Base-by-base conservation (phyloP, 2,113 vertebrate species). In the Elephas maximus region DNA sequence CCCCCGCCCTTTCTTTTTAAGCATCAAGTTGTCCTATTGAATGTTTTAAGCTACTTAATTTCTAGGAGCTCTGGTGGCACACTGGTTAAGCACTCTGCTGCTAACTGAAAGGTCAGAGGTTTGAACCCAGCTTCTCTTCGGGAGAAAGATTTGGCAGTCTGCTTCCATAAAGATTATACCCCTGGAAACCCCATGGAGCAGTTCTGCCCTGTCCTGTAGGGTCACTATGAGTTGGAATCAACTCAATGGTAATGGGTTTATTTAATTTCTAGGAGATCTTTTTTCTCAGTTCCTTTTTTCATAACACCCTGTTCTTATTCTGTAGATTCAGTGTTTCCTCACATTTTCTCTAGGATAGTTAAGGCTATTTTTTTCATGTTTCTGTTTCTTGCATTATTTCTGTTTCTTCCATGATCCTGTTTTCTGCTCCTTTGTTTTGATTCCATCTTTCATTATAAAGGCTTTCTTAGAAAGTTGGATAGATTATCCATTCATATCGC, bases 221-320 rank as follows among this genome's bases (percentile, higher is more conserved):
- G 53, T 57, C 53, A 57, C 53, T 57, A 4, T 57, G 48, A 48
- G 53, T 57, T 14, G 15, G 9, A 57, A 57, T 57, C 11, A 12
- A 33, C 12, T 33, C 33, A 6, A 14, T 71, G 33, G 30, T 5
- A n/a, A 33, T 30, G 14, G 12, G 67, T 71, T 71, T 28, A n/a
- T 88, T 67, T 69, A 90, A 45, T 63, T 96, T 82, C 67, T 48
- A 57, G 84, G 63, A 20, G 73, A 4, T 74, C n/a, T 63, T 76
- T 87, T 63, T 88, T 88, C 77, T 93, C 33, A 74, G 2, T 63
- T 80, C 21, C 0, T 71, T 60, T 82, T 85, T 80, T 45, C 15
- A 12, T 95, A 53, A 91, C 87, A 45, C 14, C 17, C 17, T 51
- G 18, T 79, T 94, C 45, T 96, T 88, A 90, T 87, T 82, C 77